Percentiles rank a stretch among this genome's conserved stretches.
These are phyloP conservation scores for Nyctibius grandis DNA, from an alignment of 2,797 vertebrate species.

Conservation along the genomic window DNA sequence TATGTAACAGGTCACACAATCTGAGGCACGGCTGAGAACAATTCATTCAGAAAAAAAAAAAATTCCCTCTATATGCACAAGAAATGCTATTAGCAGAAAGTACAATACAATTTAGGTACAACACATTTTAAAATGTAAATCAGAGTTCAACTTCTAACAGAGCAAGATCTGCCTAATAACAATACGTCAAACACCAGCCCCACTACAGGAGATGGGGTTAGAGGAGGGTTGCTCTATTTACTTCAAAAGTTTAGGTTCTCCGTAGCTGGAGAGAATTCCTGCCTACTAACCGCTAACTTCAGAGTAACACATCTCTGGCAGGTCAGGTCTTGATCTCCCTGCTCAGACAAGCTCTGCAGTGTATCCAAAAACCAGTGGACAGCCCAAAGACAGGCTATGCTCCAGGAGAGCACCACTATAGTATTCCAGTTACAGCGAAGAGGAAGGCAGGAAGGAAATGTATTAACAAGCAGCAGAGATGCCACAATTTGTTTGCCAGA, in stretches of 20 bases:
- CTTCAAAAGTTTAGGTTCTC: background rate
- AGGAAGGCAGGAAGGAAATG: background rate
- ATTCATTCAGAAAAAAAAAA: background rate
- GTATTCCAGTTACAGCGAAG: background rate
- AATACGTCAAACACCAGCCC: background rate
- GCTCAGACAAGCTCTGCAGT: background rate
- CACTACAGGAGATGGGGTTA: background rate
- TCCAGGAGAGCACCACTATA: background rate
- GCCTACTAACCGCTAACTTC: background rate
- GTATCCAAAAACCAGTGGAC: accelerated
- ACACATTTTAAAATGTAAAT: background rate
- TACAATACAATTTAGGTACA: no score
- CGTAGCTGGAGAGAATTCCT: background rate
- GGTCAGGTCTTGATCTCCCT: background rate
- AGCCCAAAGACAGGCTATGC: background rate
- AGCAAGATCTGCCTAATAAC: background rate
- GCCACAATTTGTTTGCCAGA: background rate
- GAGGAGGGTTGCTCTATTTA: background rate
- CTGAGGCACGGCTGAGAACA: background rate
- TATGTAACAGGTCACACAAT: background rate
- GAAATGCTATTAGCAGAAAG: background rate
- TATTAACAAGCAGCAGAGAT: background rate
- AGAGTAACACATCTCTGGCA: background rate
- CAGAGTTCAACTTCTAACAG: background rate
- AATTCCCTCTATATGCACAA: no score